Evolutionary conservation across 2,113 vertebrate genomes (phyloP).

Genomic region (Varanus salvator): DNA sequence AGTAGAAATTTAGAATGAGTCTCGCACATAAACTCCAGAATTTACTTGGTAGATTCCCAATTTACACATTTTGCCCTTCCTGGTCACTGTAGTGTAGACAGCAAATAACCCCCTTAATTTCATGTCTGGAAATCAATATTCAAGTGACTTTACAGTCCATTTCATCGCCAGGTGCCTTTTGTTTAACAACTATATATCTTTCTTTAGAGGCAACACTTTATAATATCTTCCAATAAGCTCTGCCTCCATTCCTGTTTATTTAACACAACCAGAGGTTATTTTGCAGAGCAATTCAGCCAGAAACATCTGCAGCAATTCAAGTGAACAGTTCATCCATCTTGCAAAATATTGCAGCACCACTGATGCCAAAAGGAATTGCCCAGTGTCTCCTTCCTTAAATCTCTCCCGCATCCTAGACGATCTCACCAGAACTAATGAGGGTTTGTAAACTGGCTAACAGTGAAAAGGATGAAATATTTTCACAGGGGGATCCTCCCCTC

Average conservation of each 20-base stretch:
- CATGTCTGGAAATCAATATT: conserved; percentile 23
- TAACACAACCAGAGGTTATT: conserved; percentile 9
- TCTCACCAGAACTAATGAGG: neutral
- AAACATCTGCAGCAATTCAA: neutral
- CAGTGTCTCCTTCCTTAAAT: neutral
- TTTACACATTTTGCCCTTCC: conserved; percentile 13
- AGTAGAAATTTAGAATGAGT: neutral
- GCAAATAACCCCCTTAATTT: conserved; percentile 18
- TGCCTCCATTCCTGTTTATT: neutral
- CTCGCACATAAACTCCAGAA: neutral
- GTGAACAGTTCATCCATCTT: neutral
- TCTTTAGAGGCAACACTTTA: neutral
- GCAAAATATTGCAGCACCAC: neutral
- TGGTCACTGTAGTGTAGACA: conserved; percentile 18
- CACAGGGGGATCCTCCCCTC: neutral
- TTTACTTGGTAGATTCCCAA: conserved; percentile 19
- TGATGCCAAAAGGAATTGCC: neutral
- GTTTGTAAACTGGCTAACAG: neutral
- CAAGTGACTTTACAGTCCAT: conserved; percentile 13
- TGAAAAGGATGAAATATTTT: neutral
- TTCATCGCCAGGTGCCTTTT: conserved; percentile 10
- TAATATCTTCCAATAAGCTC: conserved; percentile 4
- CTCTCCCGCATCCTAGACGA: neutral
- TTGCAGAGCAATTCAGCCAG: neutral
- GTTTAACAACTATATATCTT: neutral